Base-by-base conservation (phyloP, 2,888 invertebrate genomes). In the Elegia similella region DNA sequence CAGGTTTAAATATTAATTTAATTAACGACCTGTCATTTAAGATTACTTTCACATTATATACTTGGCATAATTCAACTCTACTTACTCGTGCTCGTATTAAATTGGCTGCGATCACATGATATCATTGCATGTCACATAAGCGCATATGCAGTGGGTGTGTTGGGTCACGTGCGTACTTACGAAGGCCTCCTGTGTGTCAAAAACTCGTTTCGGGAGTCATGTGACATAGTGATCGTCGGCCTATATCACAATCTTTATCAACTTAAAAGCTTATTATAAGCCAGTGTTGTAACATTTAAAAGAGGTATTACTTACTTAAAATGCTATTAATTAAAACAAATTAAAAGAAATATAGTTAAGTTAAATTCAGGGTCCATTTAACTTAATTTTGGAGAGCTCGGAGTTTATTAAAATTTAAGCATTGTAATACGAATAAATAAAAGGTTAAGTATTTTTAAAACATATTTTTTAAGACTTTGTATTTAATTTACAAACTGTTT, bases 121-220 rank as follows among this genome's bases (percentile, higher is more conserved):
- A 46, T n/a, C 17, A 46, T 43, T 43, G 13, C 43, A 43, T 15
- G 13, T 3, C 23, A 23, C 23, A 23, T 46, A 7, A 46, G 29
- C 23, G 10, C 46, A 17, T 46, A 12, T 3, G 17, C 23, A 29
- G 46, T 46, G n/a, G 23, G 23, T 23, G 46, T 46, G 12, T 23
- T 7, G 10, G 10, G 46, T 46, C 46, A 46, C 46, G 46, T 46
- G 29, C 17, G 2, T 17, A 46, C 46, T 12, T 23, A 12, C 16
- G 7, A 16, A 44, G 43, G 43, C 16, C 15, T 10, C 43, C n/a
- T 12, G 12, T 17, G n/a, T 17, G n/a, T 23, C 46, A 46, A 46
- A 42, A 46, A 46, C 46, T 46, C 0, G 46, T 46, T 46, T 46
- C n/a, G 46, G 46, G 46, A 46, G 46, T 46, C 46, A 46, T 46